Percentiles rank a stretch among this genome's conserved stretches.
Conservation (phyloP, 2,888 invertebrate genomes). For the Marasmarcha lunaedactyla region DNA sequence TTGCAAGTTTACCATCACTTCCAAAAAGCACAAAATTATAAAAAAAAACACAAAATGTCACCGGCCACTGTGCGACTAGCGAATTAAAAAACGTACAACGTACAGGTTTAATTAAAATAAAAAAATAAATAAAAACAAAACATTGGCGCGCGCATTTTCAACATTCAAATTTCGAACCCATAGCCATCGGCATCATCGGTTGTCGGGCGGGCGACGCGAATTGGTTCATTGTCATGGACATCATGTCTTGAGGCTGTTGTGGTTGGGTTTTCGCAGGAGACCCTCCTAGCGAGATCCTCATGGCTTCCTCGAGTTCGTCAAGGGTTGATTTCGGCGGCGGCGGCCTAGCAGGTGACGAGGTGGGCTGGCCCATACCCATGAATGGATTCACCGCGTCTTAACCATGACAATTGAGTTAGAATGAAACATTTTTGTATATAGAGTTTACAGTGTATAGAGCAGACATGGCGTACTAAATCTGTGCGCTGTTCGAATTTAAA, state of each 20-base stretch:
- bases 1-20: background rate
- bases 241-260: slow-evolving; percentile 34
- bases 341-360: slow-evolving; percentile 60
- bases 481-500: too few relatives aligned
- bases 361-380: slow-evolving; percentile 71
- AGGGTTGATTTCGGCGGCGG: slow-evolving; percentile 72
- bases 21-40: slow-evolving; percentile 9
- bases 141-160: slow-evolving; percentile 29
- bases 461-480: slow-evolving; percentile 5
- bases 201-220: slow-evolving; percentile 52
- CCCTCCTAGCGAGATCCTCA: slow-evolving; percentile 76
- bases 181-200: slow-evolving; percentile 59
- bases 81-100: slow-evolving; percentile 5
- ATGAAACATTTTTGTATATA: slow-evolving; percentile 14
- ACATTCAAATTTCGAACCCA: slow-evolving; percentile 56
- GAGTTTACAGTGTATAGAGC: slow-evolving; percentile 10
- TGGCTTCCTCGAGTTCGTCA: slow-evolving; percentile 77
- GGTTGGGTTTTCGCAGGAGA: slow-evolving; percentile 62
- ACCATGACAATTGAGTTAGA: slow-evolving; percentile 29
- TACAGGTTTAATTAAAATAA: slow-evolving; percentile 4
- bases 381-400: slow-evolving; percentile 75
- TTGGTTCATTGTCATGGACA: slow-evolving; percentile 45
- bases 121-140: slow-evolving; percentile 19
- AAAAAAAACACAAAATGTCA: slow-evolving; percentile 2
- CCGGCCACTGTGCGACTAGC: slow-evolving; percentile 8